Evolutionary conservation across 2,113 vertebrate species (phyloP), one percentile per base, ranked within the genome.

Genomic region (Chloroceryle aenea): DNA sequence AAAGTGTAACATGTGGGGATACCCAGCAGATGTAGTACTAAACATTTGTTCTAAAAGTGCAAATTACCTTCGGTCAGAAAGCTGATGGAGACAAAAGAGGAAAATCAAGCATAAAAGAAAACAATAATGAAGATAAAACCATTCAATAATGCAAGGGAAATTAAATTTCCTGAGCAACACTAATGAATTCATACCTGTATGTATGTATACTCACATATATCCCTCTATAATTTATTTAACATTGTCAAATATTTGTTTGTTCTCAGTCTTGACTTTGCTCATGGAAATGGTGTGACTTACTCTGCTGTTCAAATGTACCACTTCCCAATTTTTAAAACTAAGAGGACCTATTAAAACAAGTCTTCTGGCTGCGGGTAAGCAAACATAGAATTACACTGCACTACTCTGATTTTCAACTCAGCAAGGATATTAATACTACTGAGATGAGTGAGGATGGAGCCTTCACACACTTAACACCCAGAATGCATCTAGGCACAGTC

Each of bases 401-500:
- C 71, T 94, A 21, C 21, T 85, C 16, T 2, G 2, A 52, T 82
- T 89, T 85, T 85, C 29, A 74, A 2, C 34, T 74, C 22, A 52
- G 14, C 10, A 68, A 36, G 3, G 9, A 42, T 59, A 48, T 84
- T 73, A 40, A 14, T 45, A 32, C 3, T n/a, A 15, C 11, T 50
- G 32, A 86, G 72, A 53, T 29, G 40, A 69, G 4, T 21, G 9
- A 89, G 32, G 16, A 40, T 0, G 0, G 26, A 26, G 5, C 53
- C 13, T 68, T 72, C 8, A 0, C 38, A 73, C 17, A 11, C 10
- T 22, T n/a, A 58, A 50, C 5, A 48, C 12, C 4, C 17, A 5
- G 18, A 34, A 9, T 9, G 12, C 4, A 4, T 56, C 29, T 40
- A 47, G n/a, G 61, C 26, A 50, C 26, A 56, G 7, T 63, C 42